Evolutionary conservation across 2,888 invertebrate species (phyloP), one percentile per base, ranked within the genome.

Genomic region (Lochmaea capreae): DNA sequence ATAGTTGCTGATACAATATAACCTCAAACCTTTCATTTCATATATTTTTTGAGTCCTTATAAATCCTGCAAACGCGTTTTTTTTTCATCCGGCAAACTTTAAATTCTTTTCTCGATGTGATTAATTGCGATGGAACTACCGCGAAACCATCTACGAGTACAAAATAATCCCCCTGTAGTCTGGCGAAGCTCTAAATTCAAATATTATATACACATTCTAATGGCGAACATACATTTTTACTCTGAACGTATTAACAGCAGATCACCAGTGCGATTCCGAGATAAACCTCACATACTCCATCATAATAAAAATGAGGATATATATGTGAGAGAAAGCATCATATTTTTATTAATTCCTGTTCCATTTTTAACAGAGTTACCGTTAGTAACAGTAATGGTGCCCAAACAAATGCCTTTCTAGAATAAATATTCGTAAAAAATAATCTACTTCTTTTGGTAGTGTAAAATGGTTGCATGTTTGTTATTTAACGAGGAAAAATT

Each of bases 221-320:
- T 86, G 86, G 85, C 81, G 82, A 84, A 87, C 87, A 87, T 82
- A 87, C 86, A 86, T 87, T 87, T 87, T 85, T 86, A 86, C 87
- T 87, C 84, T 82, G 83, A 82, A 80, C 85, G 84, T 86, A 86
- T 86, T 86, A 84, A 81, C 81, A 80, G 78, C 80, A 81, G 81
- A 83, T 83, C 81, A 83, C 76, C 54, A 61, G 59, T 66, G 70
- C 72, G 75, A 71, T 73, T 73, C 63, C 65, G 66, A 63, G 73
- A 78, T 80, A 75, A 80, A 76, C 78, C 76, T 33, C 74, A 76
- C 75, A 74, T 77, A 66, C 77, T 79, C 79, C 80, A 81, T 81
- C 81, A 81, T 81, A 80, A 81, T 81, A 81, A 80, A 81, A 79
- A 75, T 75, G 76, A 75, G 75, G 65, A 76, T 77, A 72, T 39